Evolutionary conservation across 64 coral and sea anemone genomes (phyloP), one percentile per base, ranked within the genome.

Genomic region (Actinia equina): DNA sequence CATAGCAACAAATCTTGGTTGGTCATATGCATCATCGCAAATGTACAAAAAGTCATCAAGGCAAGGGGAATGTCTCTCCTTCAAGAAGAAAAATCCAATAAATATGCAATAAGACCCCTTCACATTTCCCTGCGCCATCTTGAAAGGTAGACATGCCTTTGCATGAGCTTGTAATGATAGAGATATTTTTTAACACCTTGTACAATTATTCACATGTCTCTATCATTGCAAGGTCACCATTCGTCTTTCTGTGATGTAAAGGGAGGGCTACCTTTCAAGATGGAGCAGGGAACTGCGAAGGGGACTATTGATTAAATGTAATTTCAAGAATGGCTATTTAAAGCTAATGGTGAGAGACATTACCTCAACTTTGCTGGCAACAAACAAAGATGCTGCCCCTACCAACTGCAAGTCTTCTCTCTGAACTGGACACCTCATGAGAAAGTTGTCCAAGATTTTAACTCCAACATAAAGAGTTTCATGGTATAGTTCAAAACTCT

Each of bases 11-110:
- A 98, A 89, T 16, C 86, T 85, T 6, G 90, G 63, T 41, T 95
- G 88, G 27, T 91, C 42, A 61, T 98, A 98, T 15, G 96, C 96
- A 90, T 98, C 96, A 89, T 98, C 96, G 76, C 96, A 98, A 14
- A 98, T 98, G 19, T 92, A 98, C 80, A 98, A 55, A 52, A 98
- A 98, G 76, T 98, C 96, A 62, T 98, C 96, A 12, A 98, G 64
- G 52, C 93, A 98, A 11, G 96, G 96, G 17, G 96, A 88, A 52
- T 98, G 96, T 12, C 93, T 94, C 57, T 98, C 96, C 96, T 98
- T 23, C 10, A 67, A 67, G 54, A 79, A 86, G 13, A 82, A 81
- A 76, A 37, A 37, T 37, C 30, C 0, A 37, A 37, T 37, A 37
- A 37, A 37, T 37, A 37, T 37, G 30, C 30, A 37, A 37, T 37